phyloP scores from a whole-genome alignment of 2,113 vertebrate species.

The Platichthys stellatus region DNA sequence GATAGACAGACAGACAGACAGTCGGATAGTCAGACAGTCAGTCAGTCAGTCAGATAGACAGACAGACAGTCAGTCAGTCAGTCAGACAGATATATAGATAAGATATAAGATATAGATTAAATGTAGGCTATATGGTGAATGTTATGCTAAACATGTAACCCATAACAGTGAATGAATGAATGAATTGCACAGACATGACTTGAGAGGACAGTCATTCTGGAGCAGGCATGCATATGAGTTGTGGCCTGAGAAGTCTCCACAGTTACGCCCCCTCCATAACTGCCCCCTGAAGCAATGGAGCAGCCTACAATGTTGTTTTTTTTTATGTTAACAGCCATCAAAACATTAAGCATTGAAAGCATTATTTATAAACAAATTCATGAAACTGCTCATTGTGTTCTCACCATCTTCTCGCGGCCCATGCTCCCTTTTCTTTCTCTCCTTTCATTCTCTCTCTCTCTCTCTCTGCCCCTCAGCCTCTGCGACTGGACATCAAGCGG shows the following conservation, averaged over 20 bases:
- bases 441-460: neutral
- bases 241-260: constrained; percentile 44
- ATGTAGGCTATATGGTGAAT: neutral
- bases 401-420: neutral
- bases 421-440: too few relatives aligned
- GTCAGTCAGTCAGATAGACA: neutral
- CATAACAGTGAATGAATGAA: neutral
- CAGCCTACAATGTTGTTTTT: neutral
- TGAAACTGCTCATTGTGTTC: neutral
- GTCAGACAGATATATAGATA: neutral
- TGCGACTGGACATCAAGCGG: constrained; percentile 95
- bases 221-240: constrained; percentile 59
- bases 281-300: neutral
- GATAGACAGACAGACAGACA: neutral
- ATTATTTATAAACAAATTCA: neutral
- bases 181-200: neutral
- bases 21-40: too few relatives aligned
- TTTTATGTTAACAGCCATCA: too few relatives aligned
- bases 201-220: constrained; percentile 13
- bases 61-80: neutral
- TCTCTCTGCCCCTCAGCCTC: constrained; percentile 82
- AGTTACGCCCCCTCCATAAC: constrained; percentile 52
- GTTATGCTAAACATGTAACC: neutral
- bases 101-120: neutral
- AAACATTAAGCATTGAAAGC: too few relatives aligned